These are phyloP conservation scores for Pseudoips prasinana DNA, from an alignment of 2,888 invertebrate species.

Conservation along the genomic window DNA sequence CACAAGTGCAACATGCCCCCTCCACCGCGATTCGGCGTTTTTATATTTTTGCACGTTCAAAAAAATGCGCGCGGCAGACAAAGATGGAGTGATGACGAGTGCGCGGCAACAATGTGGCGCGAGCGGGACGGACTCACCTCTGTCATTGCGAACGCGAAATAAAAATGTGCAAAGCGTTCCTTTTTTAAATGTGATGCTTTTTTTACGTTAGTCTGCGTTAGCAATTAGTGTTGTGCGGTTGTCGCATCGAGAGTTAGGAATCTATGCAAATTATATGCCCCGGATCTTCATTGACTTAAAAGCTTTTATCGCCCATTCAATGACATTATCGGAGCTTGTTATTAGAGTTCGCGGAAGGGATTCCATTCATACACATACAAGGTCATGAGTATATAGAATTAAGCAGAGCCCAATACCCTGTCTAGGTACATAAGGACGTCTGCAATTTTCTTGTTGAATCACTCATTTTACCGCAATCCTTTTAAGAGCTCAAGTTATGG, in stretches of 20 bases:
- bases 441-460: conserved; percentile 46
- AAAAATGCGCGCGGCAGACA: conserved; percentile 76
- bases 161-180: conserved; percentile 79
- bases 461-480: conserved; percentile 59
- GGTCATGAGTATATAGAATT: conserved; percentile 53
- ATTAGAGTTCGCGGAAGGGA: conserved; percentile 57
- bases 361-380: conserved; percentile 50
- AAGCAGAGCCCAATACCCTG: conserved; percentile 28
- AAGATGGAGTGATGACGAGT: conserved; percentile 80
- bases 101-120: conserved; percentile 67
- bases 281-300: conserved; percentile 41
- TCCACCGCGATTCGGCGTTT: conserved; percentile 76
- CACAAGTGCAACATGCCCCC: conserved; percentile 63
- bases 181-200: conserved; percentile 80
- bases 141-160: conserved; percentile 74
- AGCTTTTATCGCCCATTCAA: conserved; percentile 57
- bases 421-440: conserved; percentile 31
- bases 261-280: conserved; percentile 64
- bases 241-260: conserved; percentile 67
- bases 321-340: conserved; percentile 39
- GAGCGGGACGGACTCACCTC: conserved; percentile 70
- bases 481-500: conserved; percentile 60
- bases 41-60: conserved; percentile 81
- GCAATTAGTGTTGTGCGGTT: conserved; percentile 79
- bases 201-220: conserved; percentile 80